A percentile compares a stretch with the other conserved stretches of the same genome.
These are phyloP conservation scores for Bungarus multicinctus DNA, from an alignment of 2,113 vertebrate species.

Conservation along the genomic window DNA sequence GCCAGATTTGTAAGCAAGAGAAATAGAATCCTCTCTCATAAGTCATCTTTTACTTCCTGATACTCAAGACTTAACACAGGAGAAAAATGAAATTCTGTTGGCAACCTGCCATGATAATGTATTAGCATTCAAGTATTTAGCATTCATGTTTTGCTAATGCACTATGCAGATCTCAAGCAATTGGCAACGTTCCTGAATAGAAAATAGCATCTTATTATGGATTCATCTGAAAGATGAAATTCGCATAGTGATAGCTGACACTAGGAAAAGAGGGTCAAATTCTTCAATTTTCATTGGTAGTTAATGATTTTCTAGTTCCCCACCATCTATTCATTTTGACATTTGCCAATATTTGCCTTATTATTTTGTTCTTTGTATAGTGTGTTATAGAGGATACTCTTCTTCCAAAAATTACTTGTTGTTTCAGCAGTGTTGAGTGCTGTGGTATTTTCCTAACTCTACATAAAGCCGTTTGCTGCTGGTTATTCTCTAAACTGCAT, in stretches of 20 bases:
- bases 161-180: constrained; percentile 39
- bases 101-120: not conserved
- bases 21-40: not conserved
- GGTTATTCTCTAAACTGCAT: not conserved
- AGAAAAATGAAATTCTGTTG: constrained; percentile 16
- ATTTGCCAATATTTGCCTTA: not conserved
- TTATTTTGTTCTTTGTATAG: constrained; percentile 1
- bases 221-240: constrained; percentile 23
- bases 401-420: not conserved
- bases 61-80: not conserved
- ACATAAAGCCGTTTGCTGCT: not conserved
- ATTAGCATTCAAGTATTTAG: constrained; percentile 31
- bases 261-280: constrained; percentile 32
- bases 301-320: not conserved
- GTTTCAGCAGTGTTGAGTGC: not conserved
- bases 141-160: constrained; percentile 41
- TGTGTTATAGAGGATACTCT: not conserved
- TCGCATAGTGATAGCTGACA: not conserved
- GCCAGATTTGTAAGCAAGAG: not conserved
- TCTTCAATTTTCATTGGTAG: constrained; percentile 34
- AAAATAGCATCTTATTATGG: constrained; percentile 6
- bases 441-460: too few relatives aligned
- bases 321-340: not conserved
- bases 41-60: not conserved
- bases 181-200: constrained; percentile 29